Percentiles rank a stretch among this genome's conserved stretches.
phyloP scores from a whole-genome alignment of 2,113 vertebrate species.

The Chlamydotis undulata region DNA sequence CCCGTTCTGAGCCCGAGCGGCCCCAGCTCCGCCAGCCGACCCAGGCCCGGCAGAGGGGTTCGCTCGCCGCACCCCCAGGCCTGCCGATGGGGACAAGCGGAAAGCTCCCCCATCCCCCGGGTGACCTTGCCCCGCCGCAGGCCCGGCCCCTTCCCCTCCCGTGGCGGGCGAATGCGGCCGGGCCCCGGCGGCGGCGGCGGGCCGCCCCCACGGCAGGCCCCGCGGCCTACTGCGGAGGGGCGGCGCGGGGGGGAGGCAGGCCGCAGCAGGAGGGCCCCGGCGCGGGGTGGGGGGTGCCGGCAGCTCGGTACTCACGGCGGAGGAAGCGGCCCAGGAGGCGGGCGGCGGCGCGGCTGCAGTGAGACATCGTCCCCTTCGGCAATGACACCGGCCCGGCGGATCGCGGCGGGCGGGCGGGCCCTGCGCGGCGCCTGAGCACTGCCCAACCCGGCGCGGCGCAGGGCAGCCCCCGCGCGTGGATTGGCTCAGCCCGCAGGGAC shows the following conservation, averaged over 20 bases:
- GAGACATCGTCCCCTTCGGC: conserved; percentile 33
- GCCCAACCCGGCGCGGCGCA: neutral
- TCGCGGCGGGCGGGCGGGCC: neutral
- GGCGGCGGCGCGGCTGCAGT: conserved; percentile 1
- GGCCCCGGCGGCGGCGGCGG: too few species aligned
- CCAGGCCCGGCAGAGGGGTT: too few species aligned
- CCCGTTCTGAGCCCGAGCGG: neutral
- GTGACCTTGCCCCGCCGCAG: neutral
- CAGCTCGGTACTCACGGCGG: conserved; percentile 14
- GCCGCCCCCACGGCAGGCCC: neutral
- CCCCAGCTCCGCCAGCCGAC: neutral
- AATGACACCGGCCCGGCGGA: neutral
- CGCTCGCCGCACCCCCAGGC: neutral
- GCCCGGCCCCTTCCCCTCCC: neutral
- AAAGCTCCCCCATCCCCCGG: neutral
- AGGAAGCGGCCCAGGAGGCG: conserved; percentile 32
- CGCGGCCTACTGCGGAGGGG: neutral
- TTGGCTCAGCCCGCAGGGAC: neutral
- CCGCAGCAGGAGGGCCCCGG: neutral
- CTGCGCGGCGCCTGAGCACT: neutral
- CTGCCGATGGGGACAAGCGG: neutral
- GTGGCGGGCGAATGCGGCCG: too few species aligned
- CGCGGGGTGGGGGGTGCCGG: too few species aligned
- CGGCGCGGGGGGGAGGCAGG: neutral
- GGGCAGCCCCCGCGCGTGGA: neutral